Percentiles rank a stretch among this genome's conserved stretches.
Conservation (phyloP, 2,888 invertebrate genomes). For the Sarcophaga subvicina region DNA sequence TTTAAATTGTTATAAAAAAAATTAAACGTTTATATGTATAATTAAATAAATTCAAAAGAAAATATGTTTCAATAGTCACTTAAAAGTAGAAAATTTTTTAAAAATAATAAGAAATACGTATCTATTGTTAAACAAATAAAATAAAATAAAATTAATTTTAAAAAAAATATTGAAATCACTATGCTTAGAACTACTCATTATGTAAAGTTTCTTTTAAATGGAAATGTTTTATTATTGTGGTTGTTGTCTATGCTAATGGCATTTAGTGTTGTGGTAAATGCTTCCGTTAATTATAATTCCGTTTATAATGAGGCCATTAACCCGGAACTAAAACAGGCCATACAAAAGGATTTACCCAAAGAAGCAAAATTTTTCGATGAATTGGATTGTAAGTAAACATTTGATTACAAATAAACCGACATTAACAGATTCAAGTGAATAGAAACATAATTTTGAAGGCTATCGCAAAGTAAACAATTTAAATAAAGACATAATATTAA, state of each 20-base stretch:
- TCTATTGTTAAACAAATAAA: background rate
- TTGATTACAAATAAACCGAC: no score
- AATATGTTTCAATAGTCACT: conserved; percentile 31
- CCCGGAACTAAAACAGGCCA: conserved; percentile 77
- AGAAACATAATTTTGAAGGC: no score
- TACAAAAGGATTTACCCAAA: conserved; percentile 80
- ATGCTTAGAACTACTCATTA: conserved; percentile 31
- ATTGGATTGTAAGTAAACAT: conserved; percentile 85
- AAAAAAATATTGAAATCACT: conserved; percentile 1
- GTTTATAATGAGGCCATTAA: conserved; percentile 79
- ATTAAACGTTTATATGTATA: background rate
- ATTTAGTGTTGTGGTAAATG: background rate
- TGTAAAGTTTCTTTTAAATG: background rate
- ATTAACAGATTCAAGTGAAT: no score
- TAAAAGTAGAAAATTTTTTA: background rate
- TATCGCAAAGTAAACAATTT: no score
- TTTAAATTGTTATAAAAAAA: background rate
- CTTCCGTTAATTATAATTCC: conserved; percentile 76
- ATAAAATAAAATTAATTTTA: background rate
- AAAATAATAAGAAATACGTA: background rate
- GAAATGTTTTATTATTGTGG: conserved; percentile 31
- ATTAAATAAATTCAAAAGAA: conserved; percentile 13
- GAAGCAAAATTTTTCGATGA: conserved; percentile 87
- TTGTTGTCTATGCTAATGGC: conserved; percentile 23
- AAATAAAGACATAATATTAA: no score